phyloP scores from a whole-genome alignment of 2,888 invertebrate species.

The Eristalis intricaria region DNA sequence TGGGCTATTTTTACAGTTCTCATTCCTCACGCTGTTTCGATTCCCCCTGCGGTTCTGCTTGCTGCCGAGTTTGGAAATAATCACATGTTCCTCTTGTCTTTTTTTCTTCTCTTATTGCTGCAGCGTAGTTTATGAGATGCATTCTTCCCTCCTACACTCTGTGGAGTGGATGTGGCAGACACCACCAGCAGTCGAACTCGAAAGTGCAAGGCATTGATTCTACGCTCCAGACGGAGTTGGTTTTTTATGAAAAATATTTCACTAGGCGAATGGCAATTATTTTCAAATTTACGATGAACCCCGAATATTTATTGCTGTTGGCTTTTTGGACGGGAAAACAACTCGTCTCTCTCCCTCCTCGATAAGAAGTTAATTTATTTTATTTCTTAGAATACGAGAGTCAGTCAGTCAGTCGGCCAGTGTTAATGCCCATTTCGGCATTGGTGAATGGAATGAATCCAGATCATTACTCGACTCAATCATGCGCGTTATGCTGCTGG shows the following conservation, averaged over 20 bases:
- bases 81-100: background rate
- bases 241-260: background rate
- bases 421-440: background rate
- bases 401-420: background rate
- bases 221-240: background rate
- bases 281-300: slow-evolving; percentile 55
- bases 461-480: slow-evolving; percentile 19
- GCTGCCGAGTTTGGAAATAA: slow-evolving; percentile 28
- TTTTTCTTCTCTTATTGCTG: background rate
- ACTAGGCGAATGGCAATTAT: slow-evolving; percentile 31
- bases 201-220: slow-evolving; percentile 39
- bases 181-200: slow-evolving; percentile 24
- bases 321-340: background rate
- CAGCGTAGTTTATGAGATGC: slow-evolving; percentile 35
- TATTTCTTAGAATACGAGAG: slow-evolving; percentile 26
- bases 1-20: slow-evolving; percentile 43
- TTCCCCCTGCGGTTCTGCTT: slow-evolving; percentile 2
- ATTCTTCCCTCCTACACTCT: slow-evolving; percentile 58
- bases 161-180: slow-evolving; percentile 7
- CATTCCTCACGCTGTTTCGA: background rate
- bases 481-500: background rate
- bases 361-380: slow-evolving; percentile 51
- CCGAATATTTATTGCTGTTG: slow-evolving; percentile 53
- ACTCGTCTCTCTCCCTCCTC: slow-evolving; percentile 10
- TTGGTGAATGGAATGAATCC: slow-evolving; percentile 37